These are phyloP conservation scores for Orthonychiurus folsomi DNA, from an alignment of 2,888 invertebrate genomes.

Conservation along the genomic window DNA sequence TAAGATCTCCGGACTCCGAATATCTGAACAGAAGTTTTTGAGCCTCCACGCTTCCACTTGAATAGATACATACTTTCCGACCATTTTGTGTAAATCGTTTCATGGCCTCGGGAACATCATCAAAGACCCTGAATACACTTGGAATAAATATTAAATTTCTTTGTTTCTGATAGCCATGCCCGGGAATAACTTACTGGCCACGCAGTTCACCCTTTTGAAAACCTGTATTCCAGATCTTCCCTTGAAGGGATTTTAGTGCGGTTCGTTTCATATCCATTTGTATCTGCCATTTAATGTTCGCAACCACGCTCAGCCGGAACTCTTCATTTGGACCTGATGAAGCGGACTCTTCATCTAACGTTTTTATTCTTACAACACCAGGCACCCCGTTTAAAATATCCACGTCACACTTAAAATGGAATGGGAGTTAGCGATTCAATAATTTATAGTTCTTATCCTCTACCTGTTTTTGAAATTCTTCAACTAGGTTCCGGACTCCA, in stretches of 20 bases:
- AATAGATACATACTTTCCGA: constrained; percentile 71
- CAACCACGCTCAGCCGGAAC: constrained; percentile 8
- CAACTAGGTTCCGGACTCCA: constrained; percentile 58
- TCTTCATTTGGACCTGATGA: background rate
- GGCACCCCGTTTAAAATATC: no score
- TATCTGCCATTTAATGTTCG: constrained; percentile 71
- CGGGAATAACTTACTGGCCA: constrained; percentile 68
- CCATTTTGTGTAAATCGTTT: constrained; percentile 61
- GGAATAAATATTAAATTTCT: background rate
- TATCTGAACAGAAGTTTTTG: constrained; percentile 78
- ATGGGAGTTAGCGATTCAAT: no score
- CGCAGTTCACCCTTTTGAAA: constrained; percentile 67
- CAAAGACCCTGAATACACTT: constrained; percentile 60
- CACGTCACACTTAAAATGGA: no score
- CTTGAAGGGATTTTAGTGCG: constrained; percentile 79
- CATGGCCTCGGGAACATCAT: constrained; percentile 70
- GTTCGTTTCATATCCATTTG: constrained; percentile 67
- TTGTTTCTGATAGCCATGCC: background rate
- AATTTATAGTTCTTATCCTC: background rate
- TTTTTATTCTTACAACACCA: no score
- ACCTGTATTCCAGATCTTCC: constrained; percentile 77
- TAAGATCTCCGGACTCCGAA: constrained; percentile 66
- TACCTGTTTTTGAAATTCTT: constrained; percentile 57
- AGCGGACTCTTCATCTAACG: no score
- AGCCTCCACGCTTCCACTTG: constrained; percentile 82